phyloP scores from a whole-genome alignment of 2,797 vertebrate genomes.

The Carcharodon carcharias region DNA sequence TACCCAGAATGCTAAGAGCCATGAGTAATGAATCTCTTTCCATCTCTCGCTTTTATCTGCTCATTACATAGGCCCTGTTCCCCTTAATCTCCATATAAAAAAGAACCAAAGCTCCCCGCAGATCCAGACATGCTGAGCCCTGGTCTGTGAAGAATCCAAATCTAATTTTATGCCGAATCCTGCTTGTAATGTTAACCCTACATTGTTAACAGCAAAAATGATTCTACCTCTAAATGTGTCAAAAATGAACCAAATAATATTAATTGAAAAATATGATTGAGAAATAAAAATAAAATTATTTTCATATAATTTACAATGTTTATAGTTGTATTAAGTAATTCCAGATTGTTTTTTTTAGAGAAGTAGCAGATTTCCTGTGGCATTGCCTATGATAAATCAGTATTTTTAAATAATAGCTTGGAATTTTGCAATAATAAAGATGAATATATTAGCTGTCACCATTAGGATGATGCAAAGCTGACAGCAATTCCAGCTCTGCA shows the following conservation, averaged over 20 bases:
- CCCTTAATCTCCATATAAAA: constrained; percentile 38
- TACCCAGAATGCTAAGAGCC: constrained; percentile 35
- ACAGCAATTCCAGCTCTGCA: not conserved
- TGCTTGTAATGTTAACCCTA: constrained; percentile 33
- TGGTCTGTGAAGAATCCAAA: constrained; percentile 35
- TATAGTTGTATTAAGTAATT: not conserved
- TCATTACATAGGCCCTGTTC: constrained; percentile 35
- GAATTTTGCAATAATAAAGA: not conserved
- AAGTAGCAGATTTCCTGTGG: not conserved
- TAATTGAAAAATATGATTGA: not conserved
- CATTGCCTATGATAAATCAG: not conserved
- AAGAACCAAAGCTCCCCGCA: constrained; percentile 35
- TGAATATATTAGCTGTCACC: not conserved
- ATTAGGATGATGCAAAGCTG: not conserved
- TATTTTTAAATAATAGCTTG: not conserved
- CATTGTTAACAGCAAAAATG: not conserved
- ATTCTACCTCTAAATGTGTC: not conserved
- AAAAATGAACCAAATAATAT: not conserved
- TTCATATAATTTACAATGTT: not conserved
- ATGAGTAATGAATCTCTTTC: constrained; percentile 35
- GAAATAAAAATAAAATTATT: not conserved
- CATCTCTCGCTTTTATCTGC: constrained; percentile 37
- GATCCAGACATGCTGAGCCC: constrained; percentile 37
- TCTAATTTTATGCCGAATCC: constrained; percentile 35
- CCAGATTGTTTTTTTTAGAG: not conserved